Evolutionary conservation across 2,797 vertebrate species (phyloP).

Genomic region (Bufotes viridis): DNA sequence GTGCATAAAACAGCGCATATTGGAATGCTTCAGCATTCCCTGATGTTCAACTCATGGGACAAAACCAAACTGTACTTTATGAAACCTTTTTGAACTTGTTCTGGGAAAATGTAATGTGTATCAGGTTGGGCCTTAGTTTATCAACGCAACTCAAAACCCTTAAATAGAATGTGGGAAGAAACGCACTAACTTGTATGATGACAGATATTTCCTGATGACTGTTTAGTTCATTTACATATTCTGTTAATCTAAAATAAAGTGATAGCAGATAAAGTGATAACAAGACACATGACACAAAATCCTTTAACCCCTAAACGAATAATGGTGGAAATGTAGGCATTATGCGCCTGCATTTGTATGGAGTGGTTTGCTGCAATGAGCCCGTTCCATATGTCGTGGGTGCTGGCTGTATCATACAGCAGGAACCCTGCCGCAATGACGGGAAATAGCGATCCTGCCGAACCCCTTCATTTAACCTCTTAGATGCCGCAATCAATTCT

Average conservation of each 20-base stretch:
- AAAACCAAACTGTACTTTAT: neutral
- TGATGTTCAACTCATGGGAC: constrained; percentile 36
- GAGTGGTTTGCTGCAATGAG: too few relatives aligned
- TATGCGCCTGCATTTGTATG: too few relatives aligned
- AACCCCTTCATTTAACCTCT: too few relatives aligned
- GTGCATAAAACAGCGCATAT: constrained; percentile 7
- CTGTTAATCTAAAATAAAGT: neutral
- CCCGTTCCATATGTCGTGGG: too few relatives aligned
- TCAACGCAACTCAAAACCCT: neutral
- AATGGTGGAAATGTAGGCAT: too few relatives aligned
- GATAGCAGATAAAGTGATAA: neutral
- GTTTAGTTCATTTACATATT: neutral
- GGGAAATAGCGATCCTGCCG: too few relatives aligned
- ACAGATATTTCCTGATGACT: neutral
- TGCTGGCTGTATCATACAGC: too few relatives aligned
- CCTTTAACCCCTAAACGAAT: too few relatives aligned
- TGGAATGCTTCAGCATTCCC: constrained; percentile 39
- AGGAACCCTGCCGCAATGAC: too few relatives aligned
- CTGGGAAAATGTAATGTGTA: constrained; percentile 29
- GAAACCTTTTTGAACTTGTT: constrained; percentile 15
- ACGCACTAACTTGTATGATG: neutral
- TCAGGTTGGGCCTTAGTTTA: constrained; percentile 18
- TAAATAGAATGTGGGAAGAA: constrained; percentile 35
- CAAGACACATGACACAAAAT: neutral
- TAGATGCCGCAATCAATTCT: too few relatives aligned